A percentile compares a stretch with the other conserved stretches of the same genome.
Conservation (phyloP, 2,888 invertebrate species). For the Callosobruchus maculatus region DNA sequence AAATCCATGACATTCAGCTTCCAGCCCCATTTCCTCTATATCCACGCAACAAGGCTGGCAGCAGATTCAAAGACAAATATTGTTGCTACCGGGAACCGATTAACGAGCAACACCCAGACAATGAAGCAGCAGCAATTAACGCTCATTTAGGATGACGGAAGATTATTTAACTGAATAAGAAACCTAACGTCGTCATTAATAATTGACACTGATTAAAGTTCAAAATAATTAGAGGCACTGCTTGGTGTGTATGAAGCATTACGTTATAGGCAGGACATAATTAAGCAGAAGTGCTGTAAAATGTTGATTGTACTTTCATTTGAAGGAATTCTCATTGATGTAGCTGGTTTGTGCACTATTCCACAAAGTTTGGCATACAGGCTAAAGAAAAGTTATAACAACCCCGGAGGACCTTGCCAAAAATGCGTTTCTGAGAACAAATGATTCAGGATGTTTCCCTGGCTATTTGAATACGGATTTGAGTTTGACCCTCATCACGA, state of each 20-base stretch:
- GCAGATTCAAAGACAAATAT: neutral
- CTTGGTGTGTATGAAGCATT: neutral
- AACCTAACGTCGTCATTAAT: neutral
- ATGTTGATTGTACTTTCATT: neutral
- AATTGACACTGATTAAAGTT: neutral
- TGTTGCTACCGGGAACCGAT: neutral
- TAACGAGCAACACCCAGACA: neutral
- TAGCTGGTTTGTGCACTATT: no score
- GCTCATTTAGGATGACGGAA: neutral
- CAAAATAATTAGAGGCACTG: neutral
- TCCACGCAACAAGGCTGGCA: neutral
- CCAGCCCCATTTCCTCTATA: neutral
- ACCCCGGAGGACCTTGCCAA: no score
- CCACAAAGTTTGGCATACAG: no score
- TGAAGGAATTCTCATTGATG: no score
- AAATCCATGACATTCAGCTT: neutral
- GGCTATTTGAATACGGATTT: no score
- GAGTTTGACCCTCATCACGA: no score
- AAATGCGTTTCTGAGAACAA: no score
- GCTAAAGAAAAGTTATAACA: no score
- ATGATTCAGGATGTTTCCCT: no score
- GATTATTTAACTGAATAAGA: neutral
- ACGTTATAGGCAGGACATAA: neutral
- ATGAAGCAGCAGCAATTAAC: neutral
- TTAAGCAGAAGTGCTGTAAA: neutral